phyloP scores from a whole-genome alignment of 2,113 vertebrate species.

The Salvelinus sp. region DNA sequence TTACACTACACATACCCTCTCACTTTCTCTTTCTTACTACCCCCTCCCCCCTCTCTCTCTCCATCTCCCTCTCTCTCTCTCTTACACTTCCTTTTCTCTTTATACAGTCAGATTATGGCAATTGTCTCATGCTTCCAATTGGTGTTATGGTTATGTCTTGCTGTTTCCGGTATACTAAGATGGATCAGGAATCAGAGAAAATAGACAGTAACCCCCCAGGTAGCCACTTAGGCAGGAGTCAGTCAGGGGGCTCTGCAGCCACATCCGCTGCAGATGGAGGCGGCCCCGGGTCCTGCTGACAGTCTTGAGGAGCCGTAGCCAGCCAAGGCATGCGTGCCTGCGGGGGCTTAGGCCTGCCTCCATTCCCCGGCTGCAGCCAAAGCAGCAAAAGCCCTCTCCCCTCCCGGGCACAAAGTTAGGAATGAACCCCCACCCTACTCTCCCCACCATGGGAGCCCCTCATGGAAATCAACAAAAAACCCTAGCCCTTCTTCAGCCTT shows the following conservation, averaged over 20 bases:
- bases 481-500: conserved; percentile 37
- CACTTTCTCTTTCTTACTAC: neutral
- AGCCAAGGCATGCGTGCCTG: conserved; percentile 59
- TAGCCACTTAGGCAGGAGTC: conserved; percentile 4
- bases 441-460: conserved; percentile 47
- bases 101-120: neutral
- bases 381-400: conserved; percentile 61
- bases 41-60: neutral
- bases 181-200: too few relatives aligned
- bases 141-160: too few relatives aligned
- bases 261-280: conserved; percentile 22
- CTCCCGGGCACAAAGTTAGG: conserved; percentile 54
- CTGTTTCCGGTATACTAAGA: too few relatives aligned
- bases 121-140: neutral
- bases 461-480: conserved; percentile 62
- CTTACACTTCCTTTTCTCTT: neutral
- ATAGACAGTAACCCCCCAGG: neutral
- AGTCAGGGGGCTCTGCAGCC: conserved; percentile 5
- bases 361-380: conserved; percentile 57
- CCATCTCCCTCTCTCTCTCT: conserved; percentile 16
- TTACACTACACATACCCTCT: neutral
- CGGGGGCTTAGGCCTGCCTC: conserved; percentile 57
- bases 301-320: conserved; percentile 41
- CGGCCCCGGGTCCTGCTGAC: conserved; percentile 22
- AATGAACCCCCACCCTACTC: conserved; percentile 55